Conservation (phyloP, 2,888 invertebrate genomes). For the Charanyca ferruginea region DNA sequence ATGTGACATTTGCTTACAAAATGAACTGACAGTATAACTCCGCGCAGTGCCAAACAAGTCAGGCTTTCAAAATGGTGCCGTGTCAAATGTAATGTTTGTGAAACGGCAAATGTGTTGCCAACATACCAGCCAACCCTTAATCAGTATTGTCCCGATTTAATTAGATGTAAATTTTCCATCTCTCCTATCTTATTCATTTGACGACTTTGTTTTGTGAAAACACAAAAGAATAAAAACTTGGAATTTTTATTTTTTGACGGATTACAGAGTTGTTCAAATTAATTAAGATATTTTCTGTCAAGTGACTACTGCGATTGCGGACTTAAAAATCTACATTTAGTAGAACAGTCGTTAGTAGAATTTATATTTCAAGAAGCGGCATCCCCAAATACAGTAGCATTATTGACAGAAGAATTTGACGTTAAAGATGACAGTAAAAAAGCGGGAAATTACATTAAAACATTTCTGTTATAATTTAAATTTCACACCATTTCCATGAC, state of each 20-base stretch:
- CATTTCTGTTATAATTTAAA: neutral
- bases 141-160: conserved; percentile 2
- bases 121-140: neutral
- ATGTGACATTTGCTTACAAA: too few relatives aligned
- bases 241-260: conserved; percentile 34
- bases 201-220: conserved; percentile 39
- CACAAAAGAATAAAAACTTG: conserved; percentile 26
- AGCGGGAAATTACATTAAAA: conserved; percentile 13
- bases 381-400: conserved; percentile 15
- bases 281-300: conserved; percentile 1
- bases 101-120: conserved; percentile 43
- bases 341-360: conserved; percentile 22
- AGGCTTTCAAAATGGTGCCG: conserved; percentile 18
- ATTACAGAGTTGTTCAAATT: conserved; percentile 26
- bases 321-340: conserved; percentile 24
- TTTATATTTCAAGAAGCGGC: conserved; percentile 1
- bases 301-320: conserved; percentile 15
- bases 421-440: conserved; percentile 20
- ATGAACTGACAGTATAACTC: neutral
- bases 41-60: neutral
- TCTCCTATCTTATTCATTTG: conserved; percentile 41
- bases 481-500: conserved; percentile 22
- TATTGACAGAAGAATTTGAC: conserved; percentile 17
- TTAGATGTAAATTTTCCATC: conserved; percentile 23
- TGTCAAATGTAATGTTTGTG: neutral